Percentiles rank a stretch among this genome's conserved stretches.
Conservation (phyloP, 2,113 vertebrate species). For the Falco punctatus region DNA sequence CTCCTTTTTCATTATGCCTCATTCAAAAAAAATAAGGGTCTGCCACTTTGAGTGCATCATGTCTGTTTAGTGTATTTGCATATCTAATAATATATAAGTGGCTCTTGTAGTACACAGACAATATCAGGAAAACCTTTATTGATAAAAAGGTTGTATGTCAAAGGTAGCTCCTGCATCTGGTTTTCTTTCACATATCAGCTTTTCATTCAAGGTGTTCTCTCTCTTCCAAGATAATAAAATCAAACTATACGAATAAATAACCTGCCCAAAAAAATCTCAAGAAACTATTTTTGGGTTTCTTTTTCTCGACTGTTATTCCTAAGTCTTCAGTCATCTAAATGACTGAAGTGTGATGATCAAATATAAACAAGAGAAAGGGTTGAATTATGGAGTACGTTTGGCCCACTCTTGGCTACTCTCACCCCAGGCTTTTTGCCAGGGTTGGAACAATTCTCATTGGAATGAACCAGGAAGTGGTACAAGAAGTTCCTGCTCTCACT, state of each 20-base stretch:
- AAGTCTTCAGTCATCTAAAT: background rate
- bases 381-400: background rate
- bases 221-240: background rate
- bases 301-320: background rate
- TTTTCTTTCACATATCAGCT: background rate
- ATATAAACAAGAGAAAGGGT: background rate
- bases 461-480: background rate
- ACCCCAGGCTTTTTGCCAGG: background rate
- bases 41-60: background rate
- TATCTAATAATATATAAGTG: background rate
- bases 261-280: background rate
- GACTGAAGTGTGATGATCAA: background rate
- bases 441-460: background rate
- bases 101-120: background rate
- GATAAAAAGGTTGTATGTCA: background rate
- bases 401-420: background rate
- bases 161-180: background rate
- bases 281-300: background rate
- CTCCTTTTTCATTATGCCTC: slow-evolving; percentile 9
- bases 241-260: background rate
- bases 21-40: background rate
- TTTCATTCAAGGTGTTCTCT: background rate
- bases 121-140: background rate
- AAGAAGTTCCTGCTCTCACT: background rate
- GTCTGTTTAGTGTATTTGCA: background rate